Conservation (phyloP, 2,888 invertebrate species). For the Dynastes tityus region DNA sequence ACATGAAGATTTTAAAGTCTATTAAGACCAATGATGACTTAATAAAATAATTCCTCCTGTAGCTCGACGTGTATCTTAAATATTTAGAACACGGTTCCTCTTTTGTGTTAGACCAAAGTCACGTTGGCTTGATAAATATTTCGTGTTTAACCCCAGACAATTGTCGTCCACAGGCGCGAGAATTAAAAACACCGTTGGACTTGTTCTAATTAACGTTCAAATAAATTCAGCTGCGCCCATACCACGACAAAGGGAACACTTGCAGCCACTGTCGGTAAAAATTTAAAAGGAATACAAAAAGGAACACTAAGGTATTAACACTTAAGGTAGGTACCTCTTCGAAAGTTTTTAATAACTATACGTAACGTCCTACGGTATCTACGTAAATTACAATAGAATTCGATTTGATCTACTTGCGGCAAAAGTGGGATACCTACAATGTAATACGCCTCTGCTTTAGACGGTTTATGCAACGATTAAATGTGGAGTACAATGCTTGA, state of each 20-base stretch:
- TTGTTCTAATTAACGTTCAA: conserved; percentile 36
- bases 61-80: too few species aligned
- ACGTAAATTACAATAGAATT: conserved; percentile 18
- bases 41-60: neutral
- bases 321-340: conserved; percentile 17
- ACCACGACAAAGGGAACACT: conserved; percentile 17
- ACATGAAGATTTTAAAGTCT: neutral
- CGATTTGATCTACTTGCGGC: conserved; percentile 7
- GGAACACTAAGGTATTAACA: conserved; percentile 9
- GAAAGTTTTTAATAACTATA: conserved; percentile 12
- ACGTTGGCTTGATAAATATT: too few species aligned
- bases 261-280: conserved; percentile 16
- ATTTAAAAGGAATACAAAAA: conserved; percentile 20
- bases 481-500: neutral
- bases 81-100: too few species aligned
- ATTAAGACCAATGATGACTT: neutral
- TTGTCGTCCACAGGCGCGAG: conserved; percentile 6
- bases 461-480: neutral
- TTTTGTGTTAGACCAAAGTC: too few species aligned
- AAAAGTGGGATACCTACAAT: conserved; percentile 7
- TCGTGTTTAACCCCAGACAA: neutral
- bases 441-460: conserved; percentile 12
- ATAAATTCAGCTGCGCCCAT: conserved; percentile 35
- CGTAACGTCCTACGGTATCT: conserved; percentile 12
- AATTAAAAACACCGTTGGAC: conserved; percentile 32